phyloP scores from a whole-genome alignment of 1,140 invertebrate species.

The Bombus vancouverensis region DNA sequence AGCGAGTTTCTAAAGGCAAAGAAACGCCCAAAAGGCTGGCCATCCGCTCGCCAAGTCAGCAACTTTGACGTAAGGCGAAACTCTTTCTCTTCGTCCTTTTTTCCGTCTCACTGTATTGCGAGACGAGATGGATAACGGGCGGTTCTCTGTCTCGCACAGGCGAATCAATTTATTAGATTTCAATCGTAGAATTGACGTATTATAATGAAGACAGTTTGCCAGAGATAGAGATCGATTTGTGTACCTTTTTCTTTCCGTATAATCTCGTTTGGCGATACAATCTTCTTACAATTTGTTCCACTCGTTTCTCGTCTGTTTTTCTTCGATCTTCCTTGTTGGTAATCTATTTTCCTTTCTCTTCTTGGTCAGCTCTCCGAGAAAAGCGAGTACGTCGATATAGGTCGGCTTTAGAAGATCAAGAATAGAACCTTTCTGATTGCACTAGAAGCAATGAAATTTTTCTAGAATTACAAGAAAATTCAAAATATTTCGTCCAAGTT shows the following conservation, averaged over 20 bases:
- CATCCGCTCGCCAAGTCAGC: background rate
- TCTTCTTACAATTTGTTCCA: background rate
- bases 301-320: background rate
- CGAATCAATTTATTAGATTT: background rate
- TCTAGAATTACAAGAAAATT: background rate
- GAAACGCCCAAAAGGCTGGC: background rate
- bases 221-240: background rate
- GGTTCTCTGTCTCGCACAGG: too few species aligned
- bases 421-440: background rate
- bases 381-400: background rate
- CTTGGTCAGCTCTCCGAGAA: background rate
- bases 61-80: background rate
- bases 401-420: background rate
- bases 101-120: background rate
- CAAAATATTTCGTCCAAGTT: background rate
- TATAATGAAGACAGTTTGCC: background rate
- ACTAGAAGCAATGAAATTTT: constrained; percentile 5
- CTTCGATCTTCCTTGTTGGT: background rate
- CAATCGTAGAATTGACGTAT: background rate
- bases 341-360: background rate
- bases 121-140: too few species aligned
- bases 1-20: constrained; percentile 2
- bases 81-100: background rate
- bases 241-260: background rate
- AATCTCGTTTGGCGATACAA: constrained; percentile 8